Evolutionary conservation across 2,888 invertebrate species (phyloP).

Genomic region (Lasiommata megera): DNA sequence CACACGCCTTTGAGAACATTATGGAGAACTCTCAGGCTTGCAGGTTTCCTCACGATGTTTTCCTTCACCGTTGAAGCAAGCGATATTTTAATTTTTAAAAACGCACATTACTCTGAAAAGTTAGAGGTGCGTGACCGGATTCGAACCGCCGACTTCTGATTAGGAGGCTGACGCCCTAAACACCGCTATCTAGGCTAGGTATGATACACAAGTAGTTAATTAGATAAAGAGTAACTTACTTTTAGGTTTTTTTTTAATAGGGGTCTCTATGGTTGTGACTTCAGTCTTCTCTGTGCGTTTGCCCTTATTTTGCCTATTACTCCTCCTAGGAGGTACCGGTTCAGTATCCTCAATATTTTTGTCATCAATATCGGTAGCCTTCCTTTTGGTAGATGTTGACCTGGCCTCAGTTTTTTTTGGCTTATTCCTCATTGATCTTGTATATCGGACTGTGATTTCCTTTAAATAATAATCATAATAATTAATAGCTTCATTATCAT

Average conservation of each 20-base stretch:
- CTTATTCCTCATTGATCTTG: conserved; percentile 50
- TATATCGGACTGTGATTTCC: conserved; percentile 40
- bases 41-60: too few species aligned
- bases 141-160: too few species aligned
- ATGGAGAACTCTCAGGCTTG: too few species aligned
- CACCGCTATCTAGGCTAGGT: background rate
- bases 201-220: too few species aligned
- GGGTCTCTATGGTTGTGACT: conserved; percentile 39
- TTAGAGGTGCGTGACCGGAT: too few species aligned
- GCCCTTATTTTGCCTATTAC: conserved; percentile 41
- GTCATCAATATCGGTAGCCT: background rate
- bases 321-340: conserved; percentile 35
- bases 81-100: too few species aligned
- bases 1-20: too few species aligned
- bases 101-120: too few species aligned
- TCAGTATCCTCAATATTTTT: background rate
- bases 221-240: conserved; percentile 39
- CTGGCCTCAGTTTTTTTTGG: conserved; percentile 13
- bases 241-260: conserved; percentile 36
- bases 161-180: too few species aligned
- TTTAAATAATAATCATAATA: background rate
- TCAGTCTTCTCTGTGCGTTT: conserved; percentile 41
- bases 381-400: conserved; percentile 18
- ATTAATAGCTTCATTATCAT: too few species aligned
- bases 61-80: too few species aligned